phyloP scores from a whole-genome alignment of 2,888 invertebrate species.

The Tiphia femorata region DNA sequence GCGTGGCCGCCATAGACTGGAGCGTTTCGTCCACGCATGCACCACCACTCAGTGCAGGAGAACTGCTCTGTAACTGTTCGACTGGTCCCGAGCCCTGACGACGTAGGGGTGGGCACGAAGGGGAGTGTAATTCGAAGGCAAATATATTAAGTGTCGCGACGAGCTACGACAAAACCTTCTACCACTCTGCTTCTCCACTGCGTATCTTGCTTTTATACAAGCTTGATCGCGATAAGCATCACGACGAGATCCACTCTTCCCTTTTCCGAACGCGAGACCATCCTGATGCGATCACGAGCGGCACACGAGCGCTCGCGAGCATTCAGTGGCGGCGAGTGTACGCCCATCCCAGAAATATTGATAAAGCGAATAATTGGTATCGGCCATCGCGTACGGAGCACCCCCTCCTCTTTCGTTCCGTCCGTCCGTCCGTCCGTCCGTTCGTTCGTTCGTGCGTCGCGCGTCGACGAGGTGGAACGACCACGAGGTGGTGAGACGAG shows the following conservation, averaged over 20 bases:
- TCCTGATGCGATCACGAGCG: too few relatives aligned
- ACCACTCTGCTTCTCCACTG: slow-evolving; percentile 37
- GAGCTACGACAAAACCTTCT: too few relatives aligned
- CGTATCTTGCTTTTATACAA: slow-evolving; percentile 33
- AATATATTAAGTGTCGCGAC: slow-evolving; percentile 58
- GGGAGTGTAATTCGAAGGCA: slow-evolving; percentile 58
- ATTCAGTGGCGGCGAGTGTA: too few relatives aligned
- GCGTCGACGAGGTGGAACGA: too few relatives aligned
- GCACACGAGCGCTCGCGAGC: too few relatives aligned
- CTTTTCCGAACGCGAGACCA: background rate
- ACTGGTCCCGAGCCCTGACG: too few relatives aligned
- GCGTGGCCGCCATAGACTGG: slow-evolving; percentile 51
- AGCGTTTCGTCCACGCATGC: too few relatives aligned
- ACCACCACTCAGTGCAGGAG: slow-evolving; percentile 17
- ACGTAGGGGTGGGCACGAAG: too few relatives aligned
- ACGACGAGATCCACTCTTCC: slow-evolving; percentile 15
- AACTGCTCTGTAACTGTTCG: background rate
- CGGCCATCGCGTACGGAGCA: background rate
- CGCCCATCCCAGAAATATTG: too few relatives aligned
- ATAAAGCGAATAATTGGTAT: background rate
- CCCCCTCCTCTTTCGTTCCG: background rate
- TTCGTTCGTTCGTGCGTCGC: too few relatives aligned
- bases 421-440: too few relatives aligned
- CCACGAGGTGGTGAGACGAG: too few relatives aligned
- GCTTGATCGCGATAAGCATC: slow-evolving; percentile 43